Evolutionary conservation across 1,140 invertebrate species (phyloP).

Genomic region (Gonioctena quinquepunctata): DNA sequence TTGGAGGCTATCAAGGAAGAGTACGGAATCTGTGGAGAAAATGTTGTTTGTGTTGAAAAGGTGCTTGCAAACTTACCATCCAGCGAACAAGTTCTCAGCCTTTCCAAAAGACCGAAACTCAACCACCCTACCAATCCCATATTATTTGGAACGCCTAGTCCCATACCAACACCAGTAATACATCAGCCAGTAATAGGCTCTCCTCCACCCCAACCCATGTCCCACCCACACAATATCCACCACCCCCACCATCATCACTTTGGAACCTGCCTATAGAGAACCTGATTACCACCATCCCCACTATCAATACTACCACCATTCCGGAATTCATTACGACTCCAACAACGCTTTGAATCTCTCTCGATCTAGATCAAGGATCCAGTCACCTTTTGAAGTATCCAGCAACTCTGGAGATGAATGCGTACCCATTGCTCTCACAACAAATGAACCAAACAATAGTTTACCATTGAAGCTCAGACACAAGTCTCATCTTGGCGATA

Average conservation of each 20-base stretch:
- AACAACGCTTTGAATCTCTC: constrained; percentile 70
- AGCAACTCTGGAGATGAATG: constrained; percentile 74
- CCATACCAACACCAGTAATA: constrained; percentile 70
- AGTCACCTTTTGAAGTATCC: constrained; percentile 71
- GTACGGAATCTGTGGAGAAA: constrained; percentile 87
- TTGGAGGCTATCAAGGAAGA: constrained; percentile 91
- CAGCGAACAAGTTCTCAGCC: constrained; percentile 79
- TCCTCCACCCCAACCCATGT: constrained; percentile 56
- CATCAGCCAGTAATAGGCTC: constrained; percentile 62
- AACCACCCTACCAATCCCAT: constrained; percentile 53
- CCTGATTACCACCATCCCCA: constrained; percentile 48
- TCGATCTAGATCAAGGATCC: constrained; percentile 55
- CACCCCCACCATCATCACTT: constrained; percentile 51
- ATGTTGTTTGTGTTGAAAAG: constrained; percentile 83
- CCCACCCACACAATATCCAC: constrained; percentile 34
- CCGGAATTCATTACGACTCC: constrained; percentile 57
- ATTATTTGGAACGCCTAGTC: constrained; percentile 64
- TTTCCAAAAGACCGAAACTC: constrained; percentile 79
- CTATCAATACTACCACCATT: constrained; percentile 42
- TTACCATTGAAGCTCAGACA: constrained; percentile 88
- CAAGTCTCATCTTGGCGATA: constrained; percentile 87
- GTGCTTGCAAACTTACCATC: constrained; percentile 81
- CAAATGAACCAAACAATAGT: constrained; percentile 61
- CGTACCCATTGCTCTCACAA: constrained; percentile 56
- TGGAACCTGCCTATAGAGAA: constrained; percentile 50